Conservation (phyloP, 2,797 vertebrate species). For the Hemitrygon akajei region DNA sequence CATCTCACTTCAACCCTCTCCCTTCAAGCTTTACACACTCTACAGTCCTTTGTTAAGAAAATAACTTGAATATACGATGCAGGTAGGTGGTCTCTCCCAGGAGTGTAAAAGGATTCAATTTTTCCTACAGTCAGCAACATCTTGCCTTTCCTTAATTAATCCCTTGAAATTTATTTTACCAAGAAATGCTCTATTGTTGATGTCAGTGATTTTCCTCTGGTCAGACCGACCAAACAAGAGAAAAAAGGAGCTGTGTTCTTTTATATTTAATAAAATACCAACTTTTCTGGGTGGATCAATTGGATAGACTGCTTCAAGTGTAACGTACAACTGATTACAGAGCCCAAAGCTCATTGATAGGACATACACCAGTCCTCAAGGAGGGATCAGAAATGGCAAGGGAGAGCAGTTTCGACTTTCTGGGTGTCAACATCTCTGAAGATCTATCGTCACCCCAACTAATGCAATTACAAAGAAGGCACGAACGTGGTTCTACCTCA, state of each 20-base stretch:
- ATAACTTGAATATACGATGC: slow-evolving; percentile 8
- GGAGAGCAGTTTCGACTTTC: too few species aligned
- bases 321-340: background rate
- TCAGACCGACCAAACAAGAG: background rate
- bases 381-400: too few species aligned
- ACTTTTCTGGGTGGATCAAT: background rate
- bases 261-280: background rate
- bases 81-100: slow-evolving; percentile 23
- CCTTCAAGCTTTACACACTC: background rate
- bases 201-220: background rate
- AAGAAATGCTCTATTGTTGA: background rate
- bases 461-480: too few species aligned
- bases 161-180: background rate
- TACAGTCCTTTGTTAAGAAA: background rate
- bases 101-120: background rate
- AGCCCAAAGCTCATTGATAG: background rate
- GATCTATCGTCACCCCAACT: too few species aligned
- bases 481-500: too few species aligned
- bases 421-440: too few species aligned
- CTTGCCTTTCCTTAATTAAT: slow-evolving; percentile 1
- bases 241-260: background rate
- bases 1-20: background rate
- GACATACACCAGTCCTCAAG: too few species aligned
- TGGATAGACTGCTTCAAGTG: background rate
- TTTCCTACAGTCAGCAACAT: background rate